Evolutionary conservation across 2,888 invertebrate species (phyloP).

Genomic region (Ophion obscuratus): DNA sequence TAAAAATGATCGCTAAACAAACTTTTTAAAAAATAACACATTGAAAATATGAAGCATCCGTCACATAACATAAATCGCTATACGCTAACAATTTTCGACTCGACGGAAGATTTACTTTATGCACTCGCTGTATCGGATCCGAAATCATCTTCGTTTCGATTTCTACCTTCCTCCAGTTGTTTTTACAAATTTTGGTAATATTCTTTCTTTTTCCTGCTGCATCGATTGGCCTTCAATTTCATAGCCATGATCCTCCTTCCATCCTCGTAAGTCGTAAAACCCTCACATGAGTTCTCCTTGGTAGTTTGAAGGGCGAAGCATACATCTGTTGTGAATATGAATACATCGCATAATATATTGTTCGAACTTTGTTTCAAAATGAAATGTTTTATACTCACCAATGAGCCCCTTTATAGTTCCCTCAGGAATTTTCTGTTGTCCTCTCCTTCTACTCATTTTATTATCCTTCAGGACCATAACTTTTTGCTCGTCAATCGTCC

Average conservation of each 20-base stretch:
- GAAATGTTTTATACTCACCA: conserved; percentile 3
- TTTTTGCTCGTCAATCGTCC: not conserved
- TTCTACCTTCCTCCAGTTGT: no score
- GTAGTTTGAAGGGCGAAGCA: conserved; percentile 10
- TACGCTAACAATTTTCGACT: no score
- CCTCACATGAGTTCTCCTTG: not conserved
- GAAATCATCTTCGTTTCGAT: no score
- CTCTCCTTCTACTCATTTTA: not conserved
- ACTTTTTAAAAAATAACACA: no score
- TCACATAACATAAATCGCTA: no score
- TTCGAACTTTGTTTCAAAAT: not conserved
- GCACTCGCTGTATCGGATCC: no score
- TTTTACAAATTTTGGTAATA: no score
- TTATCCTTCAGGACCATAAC: not conserved
- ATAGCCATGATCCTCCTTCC: not conserved
- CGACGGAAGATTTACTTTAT: no score
- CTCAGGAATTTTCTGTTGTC: not conserved
- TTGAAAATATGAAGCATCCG: no score
- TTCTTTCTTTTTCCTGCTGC: conserved; percentile 18
- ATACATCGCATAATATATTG: not conserved
- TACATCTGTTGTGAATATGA: not conserved
- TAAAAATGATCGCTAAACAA: no score
- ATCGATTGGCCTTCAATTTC: not conserved
- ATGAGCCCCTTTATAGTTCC: not conserved
- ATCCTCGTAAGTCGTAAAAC: not conserved